Evolutionary conservation across 2,113 vertebrate species (phyloP).

Genomic region (Entelurus aequoreus): DNA sequence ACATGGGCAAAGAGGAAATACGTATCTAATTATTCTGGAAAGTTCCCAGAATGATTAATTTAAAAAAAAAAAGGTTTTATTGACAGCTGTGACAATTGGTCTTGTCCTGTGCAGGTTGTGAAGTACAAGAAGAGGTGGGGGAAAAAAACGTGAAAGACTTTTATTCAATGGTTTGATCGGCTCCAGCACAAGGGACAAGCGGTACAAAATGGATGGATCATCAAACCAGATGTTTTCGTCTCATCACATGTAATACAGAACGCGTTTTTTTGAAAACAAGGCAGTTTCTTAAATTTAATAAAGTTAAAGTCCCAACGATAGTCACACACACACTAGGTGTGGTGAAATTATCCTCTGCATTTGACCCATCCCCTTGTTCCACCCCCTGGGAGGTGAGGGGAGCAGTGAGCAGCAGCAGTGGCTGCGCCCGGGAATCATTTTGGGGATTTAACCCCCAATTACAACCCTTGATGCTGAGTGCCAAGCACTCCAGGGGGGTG

Average conservation of each 20-base stretch:
- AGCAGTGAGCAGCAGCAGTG: too few species aligned
- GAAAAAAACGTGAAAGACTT: constrained; percentile 12
- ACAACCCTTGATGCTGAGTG: too few species aligned
- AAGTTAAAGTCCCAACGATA: background rate
- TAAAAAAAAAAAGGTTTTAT: constrained; percentile 42
- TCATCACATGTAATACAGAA: background rate
- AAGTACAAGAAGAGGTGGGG: constrained; percentile 28
- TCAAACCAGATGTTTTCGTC: too few species aligned
- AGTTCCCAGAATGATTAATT: constrained; percentile 50
- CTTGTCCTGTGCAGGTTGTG: constrained; percentile 25
- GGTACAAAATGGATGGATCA: too few species aligned
- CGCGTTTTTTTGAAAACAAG: background rate
- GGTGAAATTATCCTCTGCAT: too few species aligned
- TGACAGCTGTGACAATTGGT: constrained; percentile 47
- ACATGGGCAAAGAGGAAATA: constrained; percentile 34
- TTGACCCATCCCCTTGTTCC: too few species aligned
- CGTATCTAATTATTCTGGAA: constrained; percentile 41
- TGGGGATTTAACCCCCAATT: too few species aligned
- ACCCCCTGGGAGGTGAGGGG: too few species aligned
- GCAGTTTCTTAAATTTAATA: too few species aligned
- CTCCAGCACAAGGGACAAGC: too few species aligned
- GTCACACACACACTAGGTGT: background rate
- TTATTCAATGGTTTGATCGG: background rate
- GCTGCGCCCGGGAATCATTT: too few species aligned
- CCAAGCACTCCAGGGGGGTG: too few species aligned